Evolutionary conservation across 2,888 invertebrate species (phyloP).

Genomic region (Cheilosia vernalis): DNA sequence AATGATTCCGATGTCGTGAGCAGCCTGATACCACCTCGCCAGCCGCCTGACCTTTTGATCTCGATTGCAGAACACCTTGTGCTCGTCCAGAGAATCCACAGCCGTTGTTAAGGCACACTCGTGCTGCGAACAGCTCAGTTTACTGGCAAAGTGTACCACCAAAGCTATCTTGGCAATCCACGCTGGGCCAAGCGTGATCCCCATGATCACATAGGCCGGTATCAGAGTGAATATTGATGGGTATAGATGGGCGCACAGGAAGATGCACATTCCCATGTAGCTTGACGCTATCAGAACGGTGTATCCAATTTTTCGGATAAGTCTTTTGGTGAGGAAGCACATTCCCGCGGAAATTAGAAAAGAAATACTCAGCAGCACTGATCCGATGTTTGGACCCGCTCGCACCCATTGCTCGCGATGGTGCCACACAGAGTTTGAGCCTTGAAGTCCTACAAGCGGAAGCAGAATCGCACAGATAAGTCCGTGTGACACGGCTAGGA

Average conservation of each 20-base stretch:
- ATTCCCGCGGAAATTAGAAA: slow-evolving; percentile 86
- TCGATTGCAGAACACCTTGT: slow-evolving; percentile 82
- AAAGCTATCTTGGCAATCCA: slow-evolving; percentile 81
- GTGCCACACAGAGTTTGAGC: slow-evolving; percentile 83
- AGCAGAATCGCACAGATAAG: slow-evolving; percentile 80
- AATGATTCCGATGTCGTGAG: slow-evolving; percentile 86
- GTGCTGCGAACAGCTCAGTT: slow-evolving; percentile 82
- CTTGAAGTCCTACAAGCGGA: slow-evolving; percentile 82
- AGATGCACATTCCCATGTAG: slow-evolving; percentile 85
- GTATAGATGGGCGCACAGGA: slow-evolving; percentile 86
- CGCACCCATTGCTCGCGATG: slow-evolving; percentile 82
- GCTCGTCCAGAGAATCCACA: slow-evolving; percentile 81
- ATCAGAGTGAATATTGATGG: slow-evolving; percentile 85
- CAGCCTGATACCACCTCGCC: slow-evolving; percentile 85
- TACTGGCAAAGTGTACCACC: slow-evolving; percentile 81
- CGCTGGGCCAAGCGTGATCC: slow-evolving; percentile 85
- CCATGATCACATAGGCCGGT: slow-evolving; percentile 85
- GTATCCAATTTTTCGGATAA: slow-evolving; percentile 85
- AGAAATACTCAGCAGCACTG: slow-evolving; percentile 86
- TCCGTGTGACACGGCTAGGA: slow-evolving; percentile 81
- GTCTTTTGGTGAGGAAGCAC: slow-evolving; percentile 84
- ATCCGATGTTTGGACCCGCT: slow-evolving; percentile 84
- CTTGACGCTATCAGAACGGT: slow-evolving; percentile 84
- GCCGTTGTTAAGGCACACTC: slow-evolving; percentile 78
- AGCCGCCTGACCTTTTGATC: slow-evolving; percentile 84